phyloP scores from a whole-genome alignment of 2,797 vertebrate genomes.

The Knipowitschia caucasica region DNA sequence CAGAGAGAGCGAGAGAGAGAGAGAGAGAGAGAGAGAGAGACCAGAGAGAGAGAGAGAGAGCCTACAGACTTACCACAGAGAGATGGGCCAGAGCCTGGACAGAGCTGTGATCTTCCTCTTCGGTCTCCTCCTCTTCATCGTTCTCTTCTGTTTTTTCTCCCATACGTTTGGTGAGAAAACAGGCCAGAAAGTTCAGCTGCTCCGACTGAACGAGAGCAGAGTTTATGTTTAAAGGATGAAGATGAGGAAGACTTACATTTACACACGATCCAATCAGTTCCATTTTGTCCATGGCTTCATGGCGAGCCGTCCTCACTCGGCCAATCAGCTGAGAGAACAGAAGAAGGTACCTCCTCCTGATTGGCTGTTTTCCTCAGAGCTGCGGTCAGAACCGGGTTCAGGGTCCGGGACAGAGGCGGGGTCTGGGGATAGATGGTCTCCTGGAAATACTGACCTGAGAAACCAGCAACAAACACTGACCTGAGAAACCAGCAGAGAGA shows the following conservation, averaged over 20 bases:
- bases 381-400: constrained; percentile 63
- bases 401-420: constrained; percentile 59
- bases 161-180: constrained; percentile 66
- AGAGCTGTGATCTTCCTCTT: constrained; percentile 6
- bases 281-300: no score
- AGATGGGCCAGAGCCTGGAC: neutral
- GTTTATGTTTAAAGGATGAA: neutral
- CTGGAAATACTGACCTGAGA: constrained; percentile 78
- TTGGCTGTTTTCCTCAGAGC: constrained; percentile 66
- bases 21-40: no score
- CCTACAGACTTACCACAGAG: constrained; percentile 67
- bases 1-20: no score
- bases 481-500: constrained; percentile 55
- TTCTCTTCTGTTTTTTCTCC: constrained; percentile 8
- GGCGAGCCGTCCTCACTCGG: no score
- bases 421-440: constrained; percentile 64
- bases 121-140: neutral
- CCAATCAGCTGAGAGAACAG: no score
- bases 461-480: constrained; percentile 72
- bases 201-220: constrained; percentile 61
- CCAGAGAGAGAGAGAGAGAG: no score
- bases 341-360: constrained; percentile 57
- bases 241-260: no score
- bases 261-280: no score
- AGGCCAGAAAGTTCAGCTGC: constrained; percentile 76